A percentile compares a stretch with the other conserved stretches of the same genome.
Conservation (phyloP, 2,888 invertebrate species). For the Microctonus brassicae region DNA sequence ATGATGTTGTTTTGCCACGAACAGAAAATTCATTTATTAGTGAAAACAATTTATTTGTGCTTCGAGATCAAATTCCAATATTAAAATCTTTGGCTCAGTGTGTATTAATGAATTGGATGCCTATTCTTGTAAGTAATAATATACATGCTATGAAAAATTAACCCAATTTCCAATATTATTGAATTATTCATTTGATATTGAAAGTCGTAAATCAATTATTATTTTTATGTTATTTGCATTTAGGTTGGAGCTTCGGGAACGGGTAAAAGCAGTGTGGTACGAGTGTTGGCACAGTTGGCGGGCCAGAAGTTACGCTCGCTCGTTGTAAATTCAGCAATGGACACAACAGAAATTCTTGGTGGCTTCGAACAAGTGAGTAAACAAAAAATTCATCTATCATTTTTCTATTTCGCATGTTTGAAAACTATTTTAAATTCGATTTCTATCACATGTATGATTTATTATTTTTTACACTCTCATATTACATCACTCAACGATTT, state of each 20-base stretch:
- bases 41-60: conserved; percentile 69
- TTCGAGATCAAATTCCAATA: conserved; percentile 74
- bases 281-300: conserved; percentile 81
- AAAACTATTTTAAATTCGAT: background rate
- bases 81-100: conserved; percentile 88
- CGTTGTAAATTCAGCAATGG: conserved; percentile 91
- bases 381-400: background rate
- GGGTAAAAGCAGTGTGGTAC: conserved; percentile 86
- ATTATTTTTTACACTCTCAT: background rate
- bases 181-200: background rate
- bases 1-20: conserved; percentile 74
- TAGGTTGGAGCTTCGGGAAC: conserved; percentile 82
- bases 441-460: background rate
- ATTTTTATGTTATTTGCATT: conserved; percentile 38
- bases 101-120: conserved; percentile 92
- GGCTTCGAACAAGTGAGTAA: conserved; percentile 93
- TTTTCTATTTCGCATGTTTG: too few relatives aligned
- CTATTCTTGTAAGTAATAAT: conserved; percentile 80
- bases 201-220: background rate
- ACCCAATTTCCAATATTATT: background rate
- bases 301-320: conserved; percentile 82
- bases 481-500: background rate
- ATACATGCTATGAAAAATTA: background rate
- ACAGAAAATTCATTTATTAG: conserved; percentile 66
- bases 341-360: conserved; percentile 94